phyloP scores from a whole-genome alignment of 1,140 invertebrate species.

The Cyclina sinensis region DNA sequence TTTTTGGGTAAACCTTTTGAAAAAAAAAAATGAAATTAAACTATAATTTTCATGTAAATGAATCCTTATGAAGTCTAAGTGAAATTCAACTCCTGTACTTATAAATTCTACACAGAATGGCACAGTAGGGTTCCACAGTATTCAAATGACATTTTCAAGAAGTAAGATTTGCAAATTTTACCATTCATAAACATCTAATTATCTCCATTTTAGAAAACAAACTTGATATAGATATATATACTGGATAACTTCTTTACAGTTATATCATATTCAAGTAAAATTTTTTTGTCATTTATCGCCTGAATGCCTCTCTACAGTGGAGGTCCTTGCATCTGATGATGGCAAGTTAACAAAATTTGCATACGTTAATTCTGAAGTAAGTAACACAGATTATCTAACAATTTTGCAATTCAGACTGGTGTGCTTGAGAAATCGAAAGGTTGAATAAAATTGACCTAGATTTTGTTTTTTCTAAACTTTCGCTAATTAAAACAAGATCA shows the following conservation, averaged over 20 bases:
- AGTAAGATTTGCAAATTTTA: background rate
- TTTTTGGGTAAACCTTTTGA: background rate
- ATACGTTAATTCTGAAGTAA: too few species aligned
- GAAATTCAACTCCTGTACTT: conserved; percentile 40
- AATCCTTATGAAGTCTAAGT: conserved; percentile 20
- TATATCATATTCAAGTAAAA: background rate
- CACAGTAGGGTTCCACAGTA: background rate
- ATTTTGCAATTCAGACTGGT: too few species aligned
- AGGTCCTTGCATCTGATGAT: background rate
- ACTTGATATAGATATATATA: background rate
- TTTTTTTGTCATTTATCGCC: too few species aligned
- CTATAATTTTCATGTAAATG: conserved; percentile 40
- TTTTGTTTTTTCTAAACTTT: too few species aligned
- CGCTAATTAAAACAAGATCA: too few species aligned
- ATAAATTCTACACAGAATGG: background rate
- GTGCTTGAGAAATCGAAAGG: too few species aligned
- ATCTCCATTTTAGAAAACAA: background rate
- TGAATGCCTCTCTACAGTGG: background rate
- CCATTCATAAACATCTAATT: background rate
- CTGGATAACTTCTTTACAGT: background rate
- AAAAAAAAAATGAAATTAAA: conserved; percentile 35
- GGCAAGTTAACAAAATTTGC: too few species aligned
- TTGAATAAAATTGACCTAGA: too few species aligned
- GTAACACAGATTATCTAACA: too few species aligned
- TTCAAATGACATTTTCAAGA: conserved; percentile 16